These are phyloP conservation scores for Holacanthus passer DNA, from an alignment of 2,113 vertebrate species.

Conservation along the genomic window DNA sequence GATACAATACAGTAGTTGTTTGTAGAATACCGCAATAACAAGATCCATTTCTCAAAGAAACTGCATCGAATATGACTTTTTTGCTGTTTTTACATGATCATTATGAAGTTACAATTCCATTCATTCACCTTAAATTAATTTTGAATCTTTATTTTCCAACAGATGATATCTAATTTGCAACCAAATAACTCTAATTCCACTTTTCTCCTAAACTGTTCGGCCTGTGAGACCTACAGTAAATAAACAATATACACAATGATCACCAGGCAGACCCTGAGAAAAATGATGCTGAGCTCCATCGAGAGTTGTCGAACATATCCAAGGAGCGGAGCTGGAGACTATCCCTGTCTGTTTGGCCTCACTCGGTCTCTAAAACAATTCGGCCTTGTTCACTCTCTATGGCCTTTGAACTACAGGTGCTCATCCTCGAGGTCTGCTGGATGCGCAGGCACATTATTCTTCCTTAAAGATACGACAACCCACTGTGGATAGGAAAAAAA, in stretches of 20 bases:
- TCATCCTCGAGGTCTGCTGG: slow-evolving; percentile 60
- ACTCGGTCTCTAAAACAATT: slow-evolving; percentile 43
- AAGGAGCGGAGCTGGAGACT: slow-evolving; percentile 20
- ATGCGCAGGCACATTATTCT: slow-evolving; percentile 65
- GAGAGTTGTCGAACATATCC: slow-evolving; percentile 38
- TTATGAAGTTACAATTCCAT: not conserved
- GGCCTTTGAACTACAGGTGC: slow-evolving; percentile 69
- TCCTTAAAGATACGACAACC: slow-evolving; percentile 64
- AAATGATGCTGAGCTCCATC: slow-evolving; percentile 23
- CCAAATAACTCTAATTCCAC: not conserved
- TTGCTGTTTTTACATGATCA: not conserved
- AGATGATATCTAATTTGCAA: not conserved
- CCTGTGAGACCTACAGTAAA: not conserved
- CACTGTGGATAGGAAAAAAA: slow-evolving; percentile 35
- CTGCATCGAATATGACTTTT: not conserved
- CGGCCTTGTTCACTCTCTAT: slow-evolving; percentile 34
- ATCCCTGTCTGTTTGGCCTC: slow-evolving; percentile 43
- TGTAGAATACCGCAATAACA: not conserved
- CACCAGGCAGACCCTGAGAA: slow-evolving; percentile 5
- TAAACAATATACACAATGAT: slow-evolving; percentile 17
- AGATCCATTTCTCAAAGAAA: not conserved
- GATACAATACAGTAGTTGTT: not conserved
- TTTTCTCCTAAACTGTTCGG: not conserved
- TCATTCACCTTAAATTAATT: not conserved
- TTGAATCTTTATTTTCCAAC: not conserved